Percentiles rank a stretch among this genome's conserved stretches.
Conservation (phyloP, 2,797 vertebrate species). For the Ctenosaura bakeri region DNA sequence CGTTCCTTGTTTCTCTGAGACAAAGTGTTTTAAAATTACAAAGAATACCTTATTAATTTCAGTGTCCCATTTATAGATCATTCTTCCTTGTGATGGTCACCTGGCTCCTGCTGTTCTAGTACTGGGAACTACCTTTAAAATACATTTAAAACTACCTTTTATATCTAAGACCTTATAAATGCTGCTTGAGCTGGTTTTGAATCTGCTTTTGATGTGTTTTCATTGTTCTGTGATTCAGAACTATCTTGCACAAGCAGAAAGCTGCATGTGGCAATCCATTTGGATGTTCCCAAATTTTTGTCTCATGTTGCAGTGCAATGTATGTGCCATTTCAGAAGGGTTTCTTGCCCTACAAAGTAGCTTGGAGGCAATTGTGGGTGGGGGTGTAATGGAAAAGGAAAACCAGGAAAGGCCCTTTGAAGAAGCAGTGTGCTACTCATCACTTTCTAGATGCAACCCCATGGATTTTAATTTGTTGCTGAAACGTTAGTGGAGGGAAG, state of each 20-base stretch:
- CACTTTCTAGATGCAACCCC: background rate
- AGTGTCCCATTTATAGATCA: background rate
- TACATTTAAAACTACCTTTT: too few relatives aligned
- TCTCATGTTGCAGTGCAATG: background rate
- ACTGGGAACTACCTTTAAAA: background rate
- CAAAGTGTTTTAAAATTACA: background rate
- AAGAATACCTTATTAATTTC: background rate
- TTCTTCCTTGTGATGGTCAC: background rate
- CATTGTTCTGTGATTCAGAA: background rate
- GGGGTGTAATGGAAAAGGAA: background rate
- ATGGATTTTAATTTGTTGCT: background rate
- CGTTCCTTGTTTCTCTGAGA: background rate
- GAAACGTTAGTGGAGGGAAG: background rate
- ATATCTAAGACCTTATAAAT: background rate
- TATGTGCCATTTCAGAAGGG: background rate
- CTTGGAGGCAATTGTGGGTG: background rate
- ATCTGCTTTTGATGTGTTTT: background rate
- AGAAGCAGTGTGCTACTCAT: background rate
- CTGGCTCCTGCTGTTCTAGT: background rate
- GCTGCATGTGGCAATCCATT: background rate
- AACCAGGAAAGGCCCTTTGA: background rate
- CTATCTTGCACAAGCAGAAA: background rate
- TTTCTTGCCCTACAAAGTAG: too few relatives aligned
- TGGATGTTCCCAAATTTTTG: too few relatives aligned
- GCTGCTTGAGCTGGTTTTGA: background rate